phyloP scores from a whole-genome alignment of 1,140 invertebrate genomes.

The Scaptomyza graminum region DNA sequence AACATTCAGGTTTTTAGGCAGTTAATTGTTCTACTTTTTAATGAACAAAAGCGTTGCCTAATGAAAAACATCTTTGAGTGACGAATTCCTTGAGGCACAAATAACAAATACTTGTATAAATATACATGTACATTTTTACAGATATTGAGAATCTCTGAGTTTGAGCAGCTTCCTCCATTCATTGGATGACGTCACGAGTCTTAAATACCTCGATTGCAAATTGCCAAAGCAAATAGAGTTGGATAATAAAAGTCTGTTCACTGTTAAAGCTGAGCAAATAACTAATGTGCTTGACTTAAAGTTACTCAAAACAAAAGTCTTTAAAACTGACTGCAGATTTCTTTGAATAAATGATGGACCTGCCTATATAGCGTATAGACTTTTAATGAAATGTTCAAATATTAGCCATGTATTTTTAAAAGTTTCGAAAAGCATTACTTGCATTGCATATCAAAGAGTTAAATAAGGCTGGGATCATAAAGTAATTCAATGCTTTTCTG shows the following conservation, averaged over 20 bases:
- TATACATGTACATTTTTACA: not conserved
- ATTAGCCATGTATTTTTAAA: no score
- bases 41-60: conserved; percentile 21
- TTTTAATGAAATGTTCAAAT: no score
- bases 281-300: not conserved
- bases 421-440: no score
- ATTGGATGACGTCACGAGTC: conserved; percentile 27
- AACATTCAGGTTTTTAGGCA: conserved; percentile 12
- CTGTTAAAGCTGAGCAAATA: not conserved
- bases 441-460: no score
- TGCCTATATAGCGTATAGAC: no score
- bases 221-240: not conserved
- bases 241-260: not conserved
- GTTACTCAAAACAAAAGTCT: not conserved
- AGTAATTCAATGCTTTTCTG: conserved; percentile 6
- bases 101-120: not conserved
- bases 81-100: not conserved
- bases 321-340: no score
- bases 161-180: not conserved
- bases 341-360: no score
- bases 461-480: no score
- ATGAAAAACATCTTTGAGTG: conserved; percentile 6
- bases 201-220: conserved; percentile 7
- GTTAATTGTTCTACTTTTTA: conserved; percentile 59
- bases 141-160: not conserved